Evolutionary conservation across 2,888 invertebrate genomes (phyloP), one percentile per base, ranked within the genome.

Genomic region (Drosophila nigricruria): DNA sequence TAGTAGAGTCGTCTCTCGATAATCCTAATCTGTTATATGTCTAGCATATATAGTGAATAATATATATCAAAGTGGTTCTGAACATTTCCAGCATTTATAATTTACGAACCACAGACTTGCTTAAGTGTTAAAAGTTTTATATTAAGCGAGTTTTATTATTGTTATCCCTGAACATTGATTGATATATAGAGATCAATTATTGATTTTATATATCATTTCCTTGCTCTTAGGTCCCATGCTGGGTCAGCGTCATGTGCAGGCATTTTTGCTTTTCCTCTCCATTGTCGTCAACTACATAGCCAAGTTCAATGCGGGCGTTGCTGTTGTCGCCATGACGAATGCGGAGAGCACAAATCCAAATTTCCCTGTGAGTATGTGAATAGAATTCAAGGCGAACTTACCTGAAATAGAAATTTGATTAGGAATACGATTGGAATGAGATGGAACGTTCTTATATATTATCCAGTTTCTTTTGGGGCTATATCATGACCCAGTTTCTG

Each of bases 391-490:
- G 0, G 30, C 14, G 8, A 18, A 14, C 32, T 53, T n/a, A 23
- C 3, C n/a, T 3, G 9, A 20, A 10, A 6, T 1, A 1, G 0
- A 9, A 9, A n/a, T 34, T 1, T 5, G 2, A 0, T 4, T n/a
- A 93, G 92, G 91, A 90, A 68, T 92, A 85, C 67, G 80, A 93
- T 90, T 80, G 94, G 95, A 94, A 93, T 62, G 92, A 94, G 75
- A 91, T 92, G 64, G 93, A 94, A 34, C 94, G 94, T 60, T 93
- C 94, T 0, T 92, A 94, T 61, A 94, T 96, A 27, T 92, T 96
- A 5, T 96, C 96, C 1, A 95, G 96, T 0, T 96, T 96, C 92
- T 96, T 96, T 91, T 96, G 96, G 96, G 96, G 96, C 1, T 96
- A 97, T 89, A 94, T 96, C 6, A 70, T 96, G 20, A 94, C 94